Base-by-base conservation (phyloP, 2,888 invertebrate genomes). In the Synergus gifuensis region DNA sequence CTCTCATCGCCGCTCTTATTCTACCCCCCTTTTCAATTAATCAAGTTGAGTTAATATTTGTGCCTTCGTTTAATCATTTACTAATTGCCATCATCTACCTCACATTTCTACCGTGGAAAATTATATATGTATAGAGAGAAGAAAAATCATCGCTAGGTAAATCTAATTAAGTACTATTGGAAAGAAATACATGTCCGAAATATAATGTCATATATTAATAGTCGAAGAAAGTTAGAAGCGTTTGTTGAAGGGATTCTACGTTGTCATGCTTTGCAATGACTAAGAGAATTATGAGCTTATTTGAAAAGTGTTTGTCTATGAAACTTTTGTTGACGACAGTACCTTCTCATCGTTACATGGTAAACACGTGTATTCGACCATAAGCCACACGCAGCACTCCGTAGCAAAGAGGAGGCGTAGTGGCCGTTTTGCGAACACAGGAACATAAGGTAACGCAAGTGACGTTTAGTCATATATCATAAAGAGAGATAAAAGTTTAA, bases 391-490 rank as follows among this genome's bases (percentile, higher is more conserved):
- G 60, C 81, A 83, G 80, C 82, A 81, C 73, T 78, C 77, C 80
- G 82, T 80, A 82, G 81, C 81, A 83, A 82, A 79, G 81, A 79
- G 81, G 81, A 79, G 81, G 81, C 80, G 76, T 81, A 81, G 79
- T 69, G 79, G 79, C 80, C 80, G 79, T 79, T 80, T 79, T 79
- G 66, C 80, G 54, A 79, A 79, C 79, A 64, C 3, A 78, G 63
- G 58, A 81, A 81, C 80, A 76, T 80, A 67, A 79, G 76, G 79
- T 81, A 80, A 73, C 76, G 78, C 76, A 79, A 79, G 73, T 83
- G 83, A 84, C 82, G 83, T 82, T 81, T 77, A 82, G 82, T 79
- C 84, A 81, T 84, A 84, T 84, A 83, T 84, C 84, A 84, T 84
- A 83, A 81, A n/a, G n/a, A 28, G 54, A 54, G 73, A 73, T 82